Conservation (phyloP, 2,888 invertebrate genomes). For the Dexiosoma caninum region DNA sequence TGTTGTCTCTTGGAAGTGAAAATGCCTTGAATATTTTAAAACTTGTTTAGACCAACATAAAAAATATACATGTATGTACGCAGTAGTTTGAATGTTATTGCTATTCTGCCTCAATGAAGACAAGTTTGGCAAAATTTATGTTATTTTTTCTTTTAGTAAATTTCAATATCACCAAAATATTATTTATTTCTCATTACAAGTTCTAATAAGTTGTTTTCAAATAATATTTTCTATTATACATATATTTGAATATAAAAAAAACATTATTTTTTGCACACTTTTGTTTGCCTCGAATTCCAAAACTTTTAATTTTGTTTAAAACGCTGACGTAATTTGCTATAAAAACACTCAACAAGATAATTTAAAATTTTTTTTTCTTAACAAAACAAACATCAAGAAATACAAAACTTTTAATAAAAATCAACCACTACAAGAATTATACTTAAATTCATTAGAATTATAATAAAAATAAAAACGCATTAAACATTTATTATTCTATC, state of each 20-base stretch:
- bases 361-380: no score
- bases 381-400: constrained; percentile 8
- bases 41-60: constrained; percentile 38
- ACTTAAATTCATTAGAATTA: neutral
- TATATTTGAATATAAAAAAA: neutral
- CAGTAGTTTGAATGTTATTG: neutral
- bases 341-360: neutral
- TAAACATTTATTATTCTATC: constrained; percentile 23
- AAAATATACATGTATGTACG: neutral
- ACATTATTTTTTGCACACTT: constrained; percentile 13
- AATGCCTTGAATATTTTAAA: constrained; percentile 53
- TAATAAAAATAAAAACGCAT: constrained; percentile 16
- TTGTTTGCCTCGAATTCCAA: constrained; percentile 8
- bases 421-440: constrained; percentile 17
- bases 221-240: neutral
- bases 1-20: constrained; percentile 28
- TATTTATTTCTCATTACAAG: neutral
- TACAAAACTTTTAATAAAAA: neutral
- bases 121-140: neutral
- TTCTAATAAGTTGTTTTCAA: neutral
- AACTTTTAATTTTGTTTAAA: constrained; percentile 21
- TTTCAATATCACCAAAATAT: neutral
- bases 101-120: neutral
- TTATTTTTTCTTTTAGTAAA: neutral
- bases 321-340: constrained; percentile 54